Evolutionary conservation across 2,113 vertebrate genomes (phyloP).

Genomic region (Cromileptes altivelis): DNA sequence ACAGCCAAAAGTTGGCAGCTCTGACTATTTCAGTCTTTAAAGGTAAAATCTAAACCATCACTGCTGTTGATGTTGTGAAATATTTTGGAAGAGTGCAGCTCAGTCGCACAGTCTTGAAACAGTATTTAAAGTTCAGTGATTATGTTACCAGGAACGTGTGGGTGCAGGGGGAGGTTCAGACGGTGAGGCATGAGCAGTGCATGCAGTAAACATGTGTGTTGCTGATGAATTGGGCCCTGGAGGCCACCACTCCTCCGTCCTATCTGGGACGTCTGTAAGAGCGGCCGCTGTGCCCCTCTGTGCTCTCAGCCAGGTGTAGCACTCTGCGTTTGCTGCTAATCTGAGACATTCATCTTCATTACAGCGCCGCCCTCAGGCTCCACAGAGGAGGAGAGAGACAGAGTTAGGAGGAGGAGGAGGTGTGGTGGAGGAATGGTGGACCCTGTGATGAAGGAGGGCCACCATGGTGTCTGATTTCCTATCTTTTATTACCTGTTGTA

Average conservation of each 20-base stretch:
- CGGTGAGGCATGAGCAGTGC: conserved; percentile 11
- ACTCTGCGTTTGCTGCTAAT: conserved; percentile 52
- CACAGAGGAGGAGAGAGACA: conserved; percentile 2
- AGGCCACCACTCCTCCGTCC: conserved; percentile 42
- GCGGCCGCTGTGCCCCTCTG: background rate
- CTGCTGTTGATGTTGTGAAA: conserved; percentile 1
- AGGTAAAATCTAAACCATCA: background rate
- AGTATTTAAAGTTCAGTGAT: conserved; percentile 16
- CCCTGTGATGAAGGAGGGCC: conserved; percentile 34
- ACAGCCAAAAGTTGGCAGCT: background rate
- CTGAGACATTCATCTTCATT: conserved; percentile 75
- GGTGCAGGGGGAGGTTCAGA: conserved; percentile 19
- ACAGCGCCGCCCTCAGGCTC: conserved; percentile 64
- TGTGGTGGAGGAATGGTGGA: conserved; percentile 27
- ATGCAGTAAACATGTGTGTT: conserved; percentile 50
- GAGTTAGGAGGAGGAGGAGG: conserved; percentile 37
- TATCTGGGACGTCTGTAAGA: conserved; percentile 43
- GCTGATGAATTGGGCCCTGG: conserved; percentile 64
- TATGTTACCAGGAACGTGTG: conserved; percentile 1
- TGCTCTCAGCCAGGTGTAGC: conserved; percentile 55
- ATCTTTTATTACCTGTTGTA: conserved; percentile 20
- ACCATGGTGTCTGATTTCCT: conserved; percentile 19
- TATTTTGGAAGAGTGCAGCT: background rate
- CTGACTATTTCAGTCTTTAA: background rate
- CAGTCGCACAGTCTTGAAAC: background rate